A percentile compares a stretch with the other conserved stretches of the same genome.
phyloP scores from a whole-genome alignment of 2,797 vertebrate genomes.

The Thalassophryne amazonica region DNA sequence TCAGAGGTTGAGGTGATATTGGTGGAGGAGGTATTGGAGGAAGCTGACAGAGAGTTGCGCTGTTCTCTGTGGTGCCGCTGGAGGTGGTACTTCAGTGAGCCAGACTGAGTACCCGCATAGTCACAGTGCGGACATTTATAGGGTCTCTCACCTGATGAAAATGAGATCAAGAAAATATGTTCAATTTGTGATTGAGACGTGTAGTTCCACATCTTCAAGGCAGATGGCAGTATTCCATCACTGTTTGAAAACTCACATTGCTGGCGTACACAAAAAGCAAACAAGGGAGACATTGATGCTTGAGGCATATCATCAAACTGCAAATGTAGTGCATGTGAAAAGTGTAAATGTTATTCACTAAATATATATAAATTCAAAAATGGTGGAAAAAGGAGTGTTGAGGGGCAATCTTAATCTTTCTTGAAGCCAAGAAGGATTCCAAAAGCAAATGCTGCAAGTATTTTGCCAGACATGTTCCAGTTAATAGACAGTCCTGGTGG shows the following conservation, averaged over 20 bases:
- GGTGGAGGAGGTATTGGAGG: conserved; percentile 57
- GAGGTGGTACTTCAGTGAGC: conserved; percentile 92
- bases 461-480: conserved; percentile 23
- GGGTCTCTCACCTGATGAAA: conserved; percentile 84
- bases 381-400: conserved; percentile 10
- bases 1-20: conserved; percentile 43
- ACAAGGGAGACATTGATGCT: conserved; percentile 18
- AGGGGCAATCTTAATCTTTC: conserved; percentile 24
- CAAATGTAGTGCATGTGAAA: conserved; percentile 32
- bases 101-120: conserved; percentile 92
- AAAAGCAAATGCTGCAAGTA: conserved; percentile 20
- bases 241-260: conserved; percentile 13
- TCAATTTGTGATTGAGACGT: no score
- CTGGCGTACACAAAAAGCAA: conserved; percentile 21
- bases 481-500: conserved; percentile 18
- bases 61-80: conserved; percentile 91
- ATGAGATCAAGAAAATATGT: not conserved
- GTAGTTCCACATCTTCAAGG: conserved; percentile 44
- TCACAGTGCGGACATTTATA: conserved; percentile 96
- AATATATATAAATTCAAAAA: no score
- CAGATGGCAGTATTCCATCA: conserved; percentile 68
- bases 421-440: conserved; percentile 33
- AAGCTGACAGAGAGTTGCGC: conserved; percentile 78
- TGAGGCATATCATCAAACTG: conserved; percentile 31
- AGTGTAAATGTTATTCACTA: conserved; percentile 33